Evolutionary conservation across 2,113 vertebrate genomes (phyloP).

Genomic region (Acanthochromis polyacanthus): DNA sequence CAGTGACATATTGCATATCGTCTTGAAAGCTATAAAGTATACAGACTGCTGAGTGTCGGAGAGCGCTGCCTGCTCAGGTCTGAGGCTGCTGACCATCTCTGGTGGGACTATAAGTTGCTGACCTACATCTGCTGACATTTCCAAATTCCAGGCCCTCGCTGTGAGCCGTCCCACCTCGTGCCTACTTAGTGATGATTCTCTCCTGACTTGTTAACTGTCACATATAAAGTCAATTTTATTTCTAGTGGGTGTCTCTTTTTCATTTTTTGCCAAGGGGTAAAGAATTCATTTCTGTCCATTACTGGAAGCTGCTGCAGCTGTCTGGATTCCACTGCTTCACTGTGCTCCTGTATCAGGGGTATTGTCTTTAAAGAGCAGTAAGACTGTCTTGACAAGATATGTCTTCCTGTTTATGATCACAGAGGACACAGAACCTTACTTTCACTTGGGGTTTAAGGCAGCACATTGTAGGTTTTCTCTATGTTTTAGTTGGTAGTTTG

Average conservation of each 20-base stretch:
- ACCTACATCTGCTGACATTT: conserved; percentile 79
- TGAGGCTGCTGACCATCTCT: conserved; percentile 58
- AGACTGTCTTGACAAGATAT: conserved; percentile 46
- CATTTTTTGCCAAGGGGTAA: conserved; percentile 38
- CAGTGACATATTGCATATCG: conserved; percentile 1
- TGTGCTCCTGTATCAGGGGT: conserved; percentile 18
- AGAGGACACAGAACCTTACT: not conserved
- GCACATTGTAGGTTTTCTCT: not conserved
- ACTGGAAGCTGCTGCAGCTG: conserved; percentile 33
- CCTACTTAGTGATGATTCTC: conserved; percentile 64
- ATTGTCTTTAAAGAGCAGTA: conserved; percentile 45
- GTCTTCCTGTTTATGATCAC: conserved; percentile 43
- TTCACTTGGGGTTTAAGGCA: conserved; percentile 5
- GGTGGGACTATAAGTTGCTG: conserved; percentile 69
- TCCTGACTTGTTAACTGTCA: conserved; percentile 72
- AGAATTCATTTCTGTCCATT: conserved; percentile 58
- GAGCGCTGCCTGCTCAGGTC: conserved; percentile 46
- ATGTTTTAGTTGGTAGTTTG: not conserved
- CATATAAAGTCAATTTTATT: conserved; percentile 61
- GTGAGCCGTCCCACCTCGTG: conserved; percentile 53
- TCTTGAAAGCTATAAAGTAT: not conserved
- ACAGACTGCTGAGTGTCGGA: conserved; percentile 26
- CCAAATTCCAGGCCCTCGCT: conserved; percentile 57
- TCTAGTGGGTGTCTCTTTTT: conserved; percentile 25
- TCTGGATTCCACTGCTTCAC: conserved; percentile 25